These are phyloP conservation scores for Castor canadensis DNA, from an alignment of 2,113 vertebrate genomes.

Conservation along the genomic window DNA sequence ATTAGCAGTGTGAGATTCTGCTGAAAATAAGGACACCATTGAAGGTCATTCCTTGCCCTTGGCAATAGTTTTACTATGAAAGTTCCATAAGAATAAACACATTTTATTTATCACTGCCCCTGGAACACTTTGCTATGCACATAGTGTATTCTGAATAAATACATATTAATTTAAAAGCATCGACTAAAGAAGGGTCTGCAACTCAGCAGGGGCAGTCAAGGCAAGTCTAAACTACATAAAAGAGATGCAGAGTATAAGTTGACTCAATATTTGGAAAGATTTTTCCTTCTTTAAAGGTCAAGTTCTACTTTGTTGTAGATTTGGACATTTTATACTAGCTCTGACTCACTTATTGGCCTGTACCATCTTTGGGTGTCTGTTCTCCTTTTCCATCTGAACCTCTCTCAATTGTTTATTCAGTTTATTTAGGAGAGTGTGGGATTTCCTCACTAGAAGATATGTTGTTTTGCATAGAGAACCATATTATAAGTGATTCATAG, in stretches of 20 bases:
- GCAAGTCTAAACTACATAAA: constrained; percentile 11
- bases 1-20: neutral
- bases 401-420: constrained; percentile 44
- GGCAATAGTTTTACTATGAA: constrained; percentile 12
- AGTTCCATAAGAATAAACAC: neutral
- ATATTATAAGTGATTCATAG: constrained; percentile 27
- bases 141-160: constrained; percentile 36
- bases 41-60: neutral
- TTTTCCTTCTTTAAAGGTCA: constrained; percentile 67
- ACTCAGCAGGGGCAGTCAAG: neutral
- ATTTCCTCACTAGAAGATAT: constrained; percentile 49
- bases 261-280: constrained; percentile 49
- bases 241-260: constrained; percentile 36
- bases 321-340: constrained; percentile 26
- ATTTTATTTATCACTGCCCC: constrained; percentile 2
- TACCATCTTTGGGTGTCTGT: constrained; percentile 20
- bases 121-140: neutral
- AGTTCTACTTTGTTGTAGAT: constrained; percentile 56
- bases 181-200: constrained; percentile 50
- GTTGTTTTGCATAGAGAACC: constrained; percentile 37
- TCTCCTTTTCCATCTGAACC: constrained; percentile 50
- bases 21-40: neutral
- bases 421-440: constrained; percentile 54
- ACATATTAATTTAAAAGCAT: constrained; percentile 56
- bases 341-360: constrained; percentile 57